Percentiles rank a stretch among this genome's conserved stretches.
These are phyloP conservation scores for Drosophila trichaetosa DNA, from an alignment of 2,888 invertebrate species.

Conservation along the genomic window DNA sequence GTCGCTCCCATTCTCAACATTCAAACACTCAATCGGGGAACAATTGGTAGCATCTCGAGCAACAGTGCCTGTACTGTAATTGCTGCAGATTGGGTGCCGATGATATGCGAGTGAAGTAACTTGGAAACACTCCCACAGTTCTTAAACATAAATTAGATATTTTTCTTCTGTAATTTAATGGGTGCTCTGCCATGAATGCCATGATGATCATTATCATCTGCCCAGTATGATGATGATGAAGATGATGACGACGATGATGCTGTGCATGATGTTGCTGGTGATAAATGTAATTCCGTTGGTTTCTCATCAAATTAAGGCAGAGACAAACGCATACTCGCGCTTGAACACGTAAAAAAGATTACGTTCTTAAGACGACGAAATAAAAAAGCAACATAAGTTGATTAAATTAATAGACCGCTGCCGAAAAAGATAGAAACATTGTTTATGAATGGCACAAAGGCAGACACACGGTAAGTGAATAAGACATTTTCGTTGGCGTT, in stretches of 20 bases:
- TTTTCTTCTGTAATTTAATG: slow-evolving; percentile 54
- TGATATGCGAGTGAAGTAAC: slow-evolving; percentile 41
- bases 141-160: slow-evolving; percentile 74
- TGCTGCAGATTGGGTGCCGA: slow-evolving; percentile 52
- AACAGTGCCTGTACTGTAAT: slow-evolving; percentile 31
- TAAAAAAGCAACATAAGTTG: slow-evolving; percentile 49
- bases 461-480: slow-evolving; percentile 45
- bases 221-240: neutral
- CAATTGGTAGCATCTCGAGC: slow-evolving; percentile 19
- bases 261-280: slow-evolving; percentile 29
- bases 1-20: slow-evolving; percentile 35
- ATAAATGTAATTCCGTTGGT: slow-evolving; percentile 70
- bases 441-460: slow-evolving; percentile 9
- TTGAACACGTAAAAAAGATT: slow-evolving; percentile 52
- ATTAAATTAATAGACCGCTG: slow-evolving; percentile 61
- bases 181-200: slow-evolving; percentile 22
- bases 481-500: slow-evolving; percentile 33
- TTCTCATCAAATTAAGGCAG: slow-evolving; percentile 57
- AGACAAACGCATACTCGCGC: slow-evolving; percentile 37
- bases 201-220: slow-evolving; percentile 13
- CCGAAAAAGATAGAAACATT: slow-evolving; percentile 19
- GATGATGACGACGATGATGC: slow-evolving; percentile 32
- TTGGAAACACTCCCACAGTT: slow-evolving; percentile 66
- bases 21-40: slow-evolving; percentile 2
- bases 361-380: slow-evolving; percentile 41